Percentiles rank a stretch among this genome's conserved stretches.
Evolutionary conservation across 2,888 invertebrate species (phyloP).

Genomic region (Cheilosia variabilis): DNA sequence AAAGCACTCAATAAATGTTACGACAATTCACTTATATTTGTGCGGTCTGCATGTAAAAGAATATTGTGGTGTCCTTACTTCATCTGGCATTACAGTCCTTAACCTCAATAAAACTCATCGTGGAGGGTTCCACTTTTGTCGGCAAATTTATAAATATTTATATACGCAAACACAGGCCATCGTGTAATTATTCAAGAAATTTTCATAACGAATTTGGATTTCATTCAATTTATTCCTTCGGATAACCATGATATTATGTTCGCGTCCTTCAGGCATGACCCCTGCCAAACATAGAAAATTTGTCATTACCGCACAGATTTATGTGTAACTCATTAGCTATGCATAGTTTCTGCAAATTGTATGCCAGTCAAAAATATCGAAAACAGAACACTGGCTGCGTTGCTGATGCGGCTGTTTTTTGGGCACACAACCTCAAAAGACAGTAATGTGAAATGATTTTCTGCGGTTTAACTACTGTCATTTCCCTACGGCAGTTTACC

Average conservation of each 20-base stretch:
- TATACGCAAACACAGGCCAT: constrained; percentile 13
- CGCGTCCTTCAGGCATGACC: constrained; percentile 37
- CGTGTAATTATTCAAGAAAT: constrained; percentile 47
- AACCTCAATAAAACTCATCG: neutral
- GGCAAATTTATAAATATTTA: constrained; percentile 23
- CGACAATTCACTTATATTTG: too few relatives aligned
- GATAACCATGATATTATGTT: constrained; percentile 42
- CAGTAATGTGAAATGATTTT: constrained; percentile 67
- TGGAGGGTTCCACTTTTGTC: neutral
- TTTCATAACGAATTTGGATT: constrained; percentile 38
- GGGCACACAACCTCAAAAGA: constrained; percentile 52
- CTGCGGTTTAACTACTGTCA: constrained; percentile 57
- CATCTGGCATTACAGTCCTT: too few relatives aligned
- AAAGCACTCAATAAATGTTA: too few relatives aligned
- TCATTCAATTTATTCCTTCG: constrained; percentile 12
- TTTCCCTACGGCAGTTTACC: constrained; percentile 57
- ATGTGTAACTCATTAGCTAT: constrained; percentile 26
- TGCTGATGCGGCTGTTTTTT: constrained; percentile 23
- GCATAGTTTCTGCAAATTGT: constrained; percentile 54
- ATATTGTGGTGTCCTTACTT: neutral
- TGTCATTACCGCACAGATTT: constrained; percentile 38
- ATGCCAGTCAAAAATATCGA: constrained; percentile 32
- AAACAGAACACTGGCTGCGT: constrained; percentile 47
- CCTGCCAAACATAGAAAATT: constrained; percentile 13
- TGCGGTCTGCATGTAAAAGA: neutral